phyloP scores from a whole-genome alignment of 1,140 invertebrate species.

The Drosophila yakuba region DNA sequence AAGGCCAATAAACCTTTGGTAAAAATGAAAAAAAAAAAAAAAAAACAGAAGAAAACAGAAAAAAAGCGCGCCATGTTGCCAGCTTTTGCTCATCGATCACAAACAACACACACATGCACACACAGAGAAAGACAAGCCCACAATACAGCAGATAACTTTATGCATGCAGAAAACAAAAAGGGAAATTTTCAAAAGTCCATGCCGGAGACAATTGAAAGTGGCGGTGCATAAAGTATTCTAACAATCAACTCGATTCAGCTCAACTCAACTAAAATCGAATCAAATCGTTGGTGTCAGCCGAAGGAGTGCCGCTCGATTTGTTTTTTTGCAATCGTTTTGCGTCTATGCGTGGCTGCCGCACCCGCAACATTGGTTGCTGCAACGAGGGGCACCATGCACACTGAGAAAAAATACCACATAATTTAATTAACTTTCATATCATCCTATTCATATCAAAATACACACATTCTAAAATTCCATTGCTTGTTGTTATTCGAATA shows the following conservation, averaged over 20 bases:
- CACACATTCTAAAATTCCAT: no score
- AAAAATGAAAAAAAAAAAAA: constrained; percentile 2
- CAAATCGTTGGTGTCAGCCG: constrained; percentile 16
- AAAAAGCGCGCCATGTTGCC: constrained; percentile 59
- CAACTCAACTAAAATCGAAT: constrained; percentile 2
- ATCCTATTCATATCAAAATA: no score
- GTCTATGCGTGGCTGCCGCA: constrained; percentile 53
- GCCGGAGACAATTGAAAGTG: constrained; percentile 73
- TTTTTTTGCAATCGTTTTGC: constrained; percentile 26
- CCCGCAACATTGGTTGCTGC: constrained; percentile 42
- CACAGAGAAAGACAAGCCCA: constrained; percentile 25
- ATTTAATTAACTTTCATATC: no score
- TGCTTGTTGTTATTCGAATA: neutral
- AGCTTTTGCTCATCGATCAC: constrained; percentile 71
- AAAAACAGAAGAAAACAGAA: no score
- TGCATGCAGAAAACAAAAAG: constrained; percentile 54
- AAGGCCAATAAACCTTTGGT: constrained; percentile 80
- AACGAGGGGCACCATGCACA: neutral
- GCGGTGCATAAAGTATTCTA: constrained; percentile 64
- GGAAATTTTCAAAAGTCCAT: constrained; percentile 58
- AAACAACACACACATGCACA: constrained; percentile 1
- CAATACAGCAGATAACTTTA: constrained; percentile 18
- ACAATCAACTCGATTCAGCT: constrained; percentile 27
- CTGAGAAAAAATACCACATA: neutral
- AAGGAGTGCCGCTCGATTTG: constrained; percentile 61